Base-by-base conservation (phyloP, 2,113 vertebrate genomes). In the Rhadina sibilatrix region DNA sequence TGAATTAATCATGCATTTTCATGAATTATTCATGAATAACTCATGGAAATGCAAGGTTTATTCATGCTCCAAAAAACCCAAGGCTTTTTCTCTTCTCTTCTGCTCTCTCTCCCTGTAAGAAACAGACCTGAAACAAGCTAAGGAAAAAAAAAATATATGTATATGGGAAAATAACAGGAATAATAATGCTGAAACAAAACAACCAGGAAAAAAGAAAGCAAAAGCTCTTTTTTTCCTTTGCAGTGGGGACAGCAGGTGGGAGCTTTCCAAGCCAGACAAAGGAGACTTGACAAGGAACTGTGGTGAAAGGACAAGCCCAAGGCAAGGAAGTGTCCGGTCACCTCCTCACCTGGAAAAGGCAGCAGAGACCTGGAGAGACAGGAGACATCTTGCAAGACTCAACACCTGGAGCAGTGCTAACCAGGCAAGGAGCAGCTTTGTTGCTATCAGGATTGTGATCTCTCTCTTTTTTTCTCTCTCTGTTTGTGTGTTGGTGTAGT, bases 21-120 rank as follows among this genome's bases (percentile, higher is more conserved):
- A 97, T 97, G 97, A 94, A 97, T 97, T 96, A 97, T 97, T 97
- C 97, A 97, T 97, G 96, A 97, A 97, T 95, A 97, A 97, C 96
- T 97, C 96, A 97, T 97, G 97, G 97, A 97, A 97, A 97, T 97
- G 96, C 97, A 97, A 97, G 97, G 96, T 97, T 97, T 97, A 96
- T 97, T 97, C 97, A 97, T 97, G 97, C 97, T 97, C 92, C 88
- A 94, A 95, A 95, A 96, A 97, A 97, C 89, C 95, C 91, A 95
- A 95, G 77, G 83, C 93, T 92, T 96, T 95, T 88, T 88, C 56
- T 87, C 65, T 70, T 76, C 75, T 95, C 65, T 89, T 81, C 85
- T 92, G 75, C 81, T 93, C 64, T 90, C 38, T 79, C 82, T 95
- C 78, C 44, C 60, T 65, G 63, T 92, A 93, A 96, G 96, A 93